These are phyloP conservation scores for Alcedo quadribrachys DNA, from an alignment of 2,797 vertebrate species.

Conservation along the genomic window DNA sequence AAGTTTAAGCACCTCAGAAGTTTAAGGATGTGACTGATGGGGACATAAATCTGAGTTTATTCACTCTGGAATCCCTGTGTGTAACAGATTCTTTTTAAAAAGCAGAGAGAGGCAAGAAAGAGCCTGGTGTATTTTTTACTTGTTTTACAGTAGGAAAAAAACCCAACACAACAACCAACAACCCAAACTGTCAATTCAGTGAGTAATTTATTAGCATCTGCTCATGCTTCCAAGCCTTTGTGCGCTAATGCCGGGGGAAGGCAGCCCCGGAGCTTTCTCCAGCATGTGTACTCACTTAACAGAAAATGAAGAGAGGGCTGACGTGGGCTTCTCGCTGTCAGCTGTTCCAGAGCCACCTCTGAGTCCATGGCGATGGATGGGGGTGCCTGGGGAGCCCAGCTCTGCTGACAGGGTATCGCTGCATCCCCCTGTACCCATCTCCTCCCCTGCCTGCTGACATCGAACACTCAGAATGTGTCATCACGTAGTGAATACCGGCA, in stretches of 20 bases:
- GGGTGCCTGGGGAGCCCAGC: background rate
- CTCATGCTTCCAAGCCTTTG: background rate
- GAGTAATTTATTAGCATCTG: conserved; percentile 41
- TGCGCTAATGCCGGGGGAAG: background rate
- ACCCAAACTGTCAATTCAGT: background rate
- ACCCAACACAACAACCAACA: background rate
- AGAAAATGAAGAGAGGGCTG: background rate
- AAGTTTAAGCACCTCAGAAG: conserved; percentile 63
- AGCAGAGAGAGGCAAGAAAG: background rate
- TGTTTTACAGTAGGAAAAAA: conserved; percentile 42
- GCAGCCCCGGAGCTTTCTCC: background rate
- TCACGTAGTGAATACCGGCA: conserved; percentile 8
- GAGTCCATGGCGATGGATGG: too few relatives aligned
- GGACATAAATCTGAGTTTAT: conserved; percentile 58
- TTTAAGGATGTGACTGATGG: conserved; percentile 56
- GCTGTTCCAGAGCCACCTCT: background rate
- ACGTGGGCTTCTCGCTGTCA: background rate
- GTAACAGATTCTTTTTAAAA: conserved; percentile 1
- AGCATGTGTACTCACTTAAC: fast-evolving
- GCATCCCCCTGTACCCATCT: background rate
- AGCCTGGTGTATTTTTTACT: conserved; percentile 2
- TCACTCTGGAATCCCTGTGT: conserved; percentile 34
- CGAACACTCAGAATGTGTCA: background rate
- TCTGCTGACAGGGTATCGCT: background rate
- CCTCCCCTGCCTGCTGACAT: background rate